Conservation (phyloP, 2,797 vertebrate species). For the Spondyliosoma cantharus region DNA sequence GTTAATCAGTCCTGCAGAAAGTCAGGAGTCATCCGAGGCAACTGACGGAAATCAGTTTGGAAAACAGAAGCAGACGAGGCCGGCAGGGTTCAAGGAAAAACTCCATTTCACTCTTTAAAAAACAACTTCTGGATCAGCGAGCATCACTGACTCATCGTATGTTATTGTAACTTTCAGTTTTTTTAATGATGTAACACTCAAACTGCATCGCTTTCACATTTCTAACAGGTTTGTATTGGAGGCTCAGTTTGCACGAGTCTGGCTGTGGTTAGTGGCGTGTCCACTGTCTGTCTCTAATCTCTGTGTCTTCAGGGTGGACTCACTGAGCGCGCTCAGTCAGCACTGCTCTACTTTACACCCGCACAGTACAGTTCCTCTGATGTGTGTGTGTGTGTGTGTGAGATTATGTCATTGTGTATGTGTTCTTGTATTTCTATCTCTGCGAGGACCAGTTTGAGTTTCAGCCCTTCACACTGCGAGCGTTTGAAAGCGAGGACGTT, state of each 20-base stretch:
- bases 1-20: background rate
- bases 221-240: too few species aligned
- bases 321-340: constrained; percentile 29
- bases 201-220: background rate
- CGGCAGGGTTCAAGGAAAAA: background rate
- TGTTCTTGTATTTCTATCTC: background rate
- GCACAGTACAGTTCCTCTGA: background rate
- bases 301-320: constrained; percentile 8
- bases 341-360: constrained; percentile 10
- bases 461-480: background rate
- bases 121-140: background rate
- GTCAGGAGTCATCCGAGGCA: constrained; percentile 25
- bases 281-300: constrained; percentile 11
- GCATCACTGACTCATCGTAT: background rate
- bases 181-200: background rate
- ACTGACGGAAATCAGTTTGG: background rate
- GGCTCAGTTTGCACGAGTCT: background rate
- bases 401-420: background rate
- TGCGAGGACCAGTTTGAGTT: background rate
- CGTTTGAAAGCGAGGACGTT: background rate
- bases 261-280: background rate
- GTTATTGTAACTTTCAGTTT: background rate
- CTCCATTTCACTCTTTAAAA: background rate
- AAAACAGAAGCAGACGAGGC: background rate
- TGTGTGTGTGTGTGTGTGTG: constrained; percentile 1